Evolutionary conservation across 2,888 invertebrate species (phyloP), one percentile per base, ranked within the genome.

Genomic region (Hesperia comma): DNA sequence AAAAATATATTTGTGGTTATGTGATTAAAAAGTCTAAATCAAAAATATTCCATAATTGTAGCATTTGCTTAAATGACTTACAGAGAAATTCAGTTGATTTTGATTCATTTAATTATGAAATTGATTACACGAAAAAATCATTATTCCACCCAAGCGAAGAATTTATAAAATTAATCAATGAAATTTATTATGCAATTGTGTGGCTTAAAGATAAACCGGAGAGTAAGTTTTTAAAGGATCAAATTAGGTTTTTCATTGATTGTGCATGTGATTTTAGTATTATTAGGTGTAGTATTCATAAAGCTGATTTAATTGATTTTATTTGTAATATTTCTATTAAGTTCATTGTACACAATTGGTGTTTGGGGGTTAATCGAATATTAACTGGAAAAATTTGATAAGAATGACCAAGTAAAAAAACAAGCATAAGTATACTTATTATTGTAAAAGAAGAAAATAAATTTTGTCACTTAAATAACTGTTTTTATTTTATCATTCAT

Each of bases 231-330:
- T 49, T 49, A 10, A 4, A 49, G 8, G 17, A 19, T 49, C 8
- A 49, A 49, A 49, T 49, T 15, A 15, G 10, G 19, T 49, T 49
- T 10, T 49, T 49, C 10, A 49, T 49, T 17, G 19, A 49, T 49
- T 49, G 49, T 49, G 49, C 49, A 49, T 49, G 49, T 49, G 49
- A 64, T 17, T 72, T 73, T 63, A 60, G 71, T 17, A 62, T 49
- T 61, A 70, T 72, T 2, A 55, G 69, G 32, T 69, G 68, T 58
- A 61, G 67, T 49, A 53, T 67, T 69, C 49, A 46, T 43, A 40
- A 40, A 40, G 6, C 7, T 19, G 19, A 49, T 6, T 49, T 49
- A 15, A 49, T 49, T 15, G 49, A 49, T 49, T 49, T 10, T 15
- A 49, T 49, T 49, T 17, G 15, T 10, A 49, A 49, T 49, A 15